These are phyloP conservation scores for Mythimna impura DNA, from an alignment of 2,888 invertebrate species.

Conservation along the genomic window DNA sequence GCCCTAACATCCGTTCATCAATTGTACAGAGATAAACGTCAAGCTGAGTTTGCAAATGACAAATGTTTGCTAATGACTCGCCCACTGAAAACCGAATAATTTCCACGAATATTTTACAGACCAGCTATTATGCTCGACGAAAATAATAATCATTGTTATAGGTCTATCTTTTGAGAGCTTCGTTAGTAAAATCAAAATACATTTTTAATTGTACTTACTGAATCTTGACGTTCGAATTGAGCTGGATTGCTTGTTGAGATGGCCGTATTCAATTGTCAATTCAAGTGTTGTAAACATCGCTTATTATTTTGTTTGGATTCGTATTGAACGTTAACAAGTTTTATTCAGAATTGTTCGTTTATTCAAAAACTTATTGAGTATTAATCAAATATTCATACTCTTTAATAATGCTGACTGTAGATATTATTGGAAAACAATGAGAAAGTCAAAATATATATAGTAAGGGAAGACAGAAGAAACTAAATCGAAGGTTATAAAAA, in stretches of 20 bases:
- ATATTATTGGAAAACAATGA: not conserved
- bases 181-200: slow-evolving; percentile 71
- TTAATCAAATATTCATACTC: not conserved
- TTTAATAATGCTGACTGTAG: not conserved
- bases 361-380: not conserved
- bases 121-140: slow-evolving; percentile 69
- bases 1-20: slow-evolving; percentile 87
- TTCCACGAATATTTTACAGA: slow-evolving; percentile 78
- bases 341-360: slow-evolving; percentile 9
- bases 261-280: slow-evolving; percentile 35
- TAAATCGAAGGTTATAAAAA: too few relatives aligned
- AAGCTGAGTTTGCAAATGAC: slow-evolving; percentile 86
- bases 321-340: slow-evolving; percentile 12
- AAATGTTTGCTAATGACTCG: slow-evolving; percentile 88
- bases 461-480: too few relatives aligned
- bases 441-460: not conserved
- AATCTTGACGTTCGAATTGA: slow-evolving; percentile 43
- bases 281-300: slow-evolving; percentile 33
- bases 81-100: slow-evolving; percentile 81
- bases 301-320: slow-evolving; percentile 28
- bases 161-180: slow-evolving; percentile 64
- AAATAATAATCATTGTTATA: slow-evolving; percentile 76
- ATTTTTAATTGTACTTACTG: slow-evolving; percentile 64
- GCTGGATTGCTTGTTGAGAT: slow-evolving; percentile 47
- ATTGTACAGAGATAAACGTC: slow-evolving; percentile 87